Evolutionary conservation across 2,797 vertebrate genomes (phyloP).

Genomic region (Sciurus carolinensis): DNA sequence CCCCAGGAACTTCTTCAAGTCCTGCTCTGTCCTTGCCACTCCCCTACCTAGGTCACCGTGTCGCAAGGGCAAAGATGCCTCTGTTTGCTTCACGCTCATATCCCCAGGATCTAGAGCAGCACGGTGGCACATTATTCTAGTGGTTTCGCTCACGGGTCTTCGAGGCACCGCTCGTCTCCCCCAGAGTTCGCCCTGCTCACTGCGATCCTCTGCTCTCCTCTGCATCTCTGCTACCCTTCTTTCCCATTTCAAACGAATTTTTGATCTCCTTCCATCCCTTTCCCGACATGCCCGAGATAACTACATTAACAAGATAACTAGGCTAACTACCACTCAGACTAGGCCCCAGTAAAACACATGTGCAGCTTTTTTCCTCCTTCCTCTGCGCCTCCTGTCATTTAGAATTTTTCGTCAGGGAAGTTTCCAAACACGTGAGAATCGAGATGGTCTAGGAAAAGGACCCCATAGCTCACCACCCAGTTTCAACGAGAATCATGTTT

Average conservation of each 20-base stretch:
- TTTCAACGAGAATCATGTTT: not conserved
- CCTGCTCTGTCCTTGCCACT: not conserved
- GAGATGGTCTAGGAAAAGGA: not conserved
- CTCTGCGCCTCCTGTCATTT: not conserved
- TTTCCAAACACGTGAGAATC: not conserved
- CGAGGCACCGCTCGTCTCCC: not conserved
- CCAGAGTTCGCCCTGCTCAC: not conserved
- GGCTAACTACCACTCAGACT: not conserved
- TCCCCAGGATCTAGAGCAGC: not conserved
- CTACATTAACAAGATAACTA: not conserved
- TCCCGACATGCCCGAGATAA: not conserved
- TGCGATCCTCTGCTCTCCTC: not conserved
- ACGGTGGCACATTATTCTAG: not conserved
- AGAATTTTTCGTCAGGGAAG: not conserved
- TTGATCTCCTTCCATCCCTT: not conserved
- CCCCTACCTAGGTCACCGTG: accelerated
- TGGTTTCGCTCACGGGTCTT: not conserved
- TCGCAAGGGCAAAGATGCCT: not conserved
- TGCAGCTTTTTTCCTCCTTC: not conserved
- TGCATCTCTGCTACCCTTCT: not conserved
- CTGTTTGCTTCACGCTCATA: not conserved
- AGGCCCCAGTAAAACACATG: not conserved
- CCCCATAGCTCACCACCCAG: not conserved
- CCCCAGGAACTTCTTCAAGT: not conserved
- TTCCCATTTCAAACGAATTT: not conserved